phyloP scores from a whole-genome alignment of 2,113 vertebrate species.

The Nothobranchius kuhntae region DNA sequence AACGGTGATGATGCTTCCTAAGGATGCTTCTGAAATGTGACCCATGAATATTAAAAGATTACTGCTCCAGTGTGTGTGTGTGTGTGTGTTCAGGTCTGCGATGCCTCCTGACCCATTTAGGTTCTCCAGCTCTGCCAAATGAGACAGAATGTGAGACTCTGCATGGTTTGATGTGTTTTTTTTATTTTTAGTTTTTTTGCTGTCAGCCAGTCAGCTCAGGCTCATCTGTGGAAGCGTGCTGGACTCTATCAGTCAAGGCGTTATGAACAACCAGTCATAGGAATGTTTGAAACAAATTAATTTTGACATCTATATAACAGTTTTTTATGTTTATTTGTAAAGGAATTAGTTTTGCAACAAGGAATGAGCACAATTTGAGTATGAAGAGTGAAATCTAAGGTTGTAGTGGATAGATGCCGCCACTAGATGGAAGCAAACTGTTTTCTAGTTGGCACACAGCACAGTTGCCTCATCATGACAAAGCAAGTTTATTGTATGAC shows the following conservation, averaged over 20 bases:
- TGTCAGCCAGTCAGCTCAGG: slow-evolving; percentile 29
- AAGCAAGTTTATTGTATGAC: not conserved
- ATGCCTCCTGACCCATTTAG: slow-evolving; percentile 63
- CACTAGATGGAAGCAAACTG: slow-evolving; percentile 58
- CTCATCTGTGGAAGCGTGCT: slow-evolving; percentile 60
- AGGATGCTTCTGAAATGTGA: slow-evolving; percentile 29
- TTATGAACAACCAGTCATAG: not conserved
- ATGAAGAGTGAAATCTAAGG: not conserved
- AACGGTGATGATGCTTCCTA: slow-evolving; percentile 4
- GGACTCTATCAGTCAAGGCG: slow-evolving; percentile 29
- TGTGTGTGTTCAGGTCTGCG: slow-evolving; percentile 32
- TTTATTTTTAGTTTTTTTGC: slow-evolving; percentile 27
- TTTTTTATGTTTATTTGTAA: no score
- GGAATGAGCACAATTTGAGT: not conserved
- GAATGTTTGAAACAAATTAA: not conserved
- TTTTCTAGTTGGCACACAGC: not conserved
- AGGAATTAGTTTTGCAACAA: rapidly evolving
- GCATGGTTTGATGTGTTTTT: slow-evolving; percentile 8
- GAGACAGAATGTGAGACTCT: slow-evolving; percentile 29
- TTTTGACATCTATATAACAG: not conserved
- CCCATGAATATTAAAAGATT: slow-evolving; percentile 41
- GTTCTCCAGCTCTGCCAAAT: slow-evolving; percentile 55
- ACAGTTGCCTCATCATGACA: not conserved
- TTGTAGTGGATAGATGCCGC: not conserved
- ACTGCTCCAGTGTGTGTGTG: not conserved